Evolutionary conservation across 2,888 invertebrate species (phyloP).

Genomic region (Drosophila diplacantha): DNA sequence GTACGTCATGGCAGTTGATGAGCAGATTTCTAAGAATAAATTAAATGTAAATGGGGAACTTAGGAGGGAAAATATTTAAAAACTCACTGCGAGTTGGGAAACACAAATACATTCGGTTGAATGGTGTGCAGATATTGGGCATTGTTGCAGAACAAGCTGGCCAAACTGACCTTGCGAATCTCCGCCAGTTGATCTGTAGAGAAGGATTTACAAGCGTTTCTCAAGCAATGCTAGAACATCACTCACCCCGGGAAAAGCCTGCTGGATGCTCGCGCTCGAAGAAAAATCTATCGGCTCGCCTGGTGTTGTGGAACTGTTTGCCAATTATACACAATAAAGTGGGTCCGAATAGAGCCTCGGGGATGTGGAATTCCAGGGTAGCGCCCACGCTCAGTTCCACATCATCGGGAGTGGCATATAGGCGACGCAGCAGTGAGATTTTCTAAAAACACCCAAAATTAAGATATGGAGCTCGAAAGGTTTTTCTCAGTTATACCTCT

Average conservation of each 20-base stretch:
- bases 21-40: constrained; percentile 59
- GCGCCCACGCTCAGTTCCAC: constrained; percentile 86
- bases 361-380: constrained; percentile 82
- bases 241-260: constrained; percentile 80
- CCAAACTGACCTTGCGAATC: constrained; percentile 86
- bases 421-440: constrained; percentile 79
- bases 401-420: constrained; percentile 83
- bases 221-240: fast-evolving
- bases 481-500: constrained; percentile 45
- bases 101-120: constrained; percentile 79
- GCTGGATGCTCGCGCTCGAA: constrained; percentile 80
- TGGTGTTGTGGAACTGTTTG: constrained; percentile 84
- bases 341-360: constrained; percentile 83
- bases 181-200: constrained; percentile 83
- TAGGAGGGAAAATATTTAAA: fast-evolving
- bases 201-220: too few species aligned
- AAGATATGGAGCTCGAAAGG: too few species aligned
- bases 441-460: constrained; percentile 77
- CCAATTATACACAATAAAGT: constrained; percentile 85
- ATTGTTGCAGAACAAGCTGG: constrained; percentile 87
- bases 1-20: constrained; percentile 58
- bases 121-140: constrained; percentile 81
- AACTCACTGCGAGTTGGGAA: constrained; percentile 63
- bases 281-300: constrained; percentile 85
- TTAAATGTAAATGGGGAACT: not conserved